Conservation (phyloP, 1,140 invertebrate genomes). For the Neodiprion fabricii region DNA sequence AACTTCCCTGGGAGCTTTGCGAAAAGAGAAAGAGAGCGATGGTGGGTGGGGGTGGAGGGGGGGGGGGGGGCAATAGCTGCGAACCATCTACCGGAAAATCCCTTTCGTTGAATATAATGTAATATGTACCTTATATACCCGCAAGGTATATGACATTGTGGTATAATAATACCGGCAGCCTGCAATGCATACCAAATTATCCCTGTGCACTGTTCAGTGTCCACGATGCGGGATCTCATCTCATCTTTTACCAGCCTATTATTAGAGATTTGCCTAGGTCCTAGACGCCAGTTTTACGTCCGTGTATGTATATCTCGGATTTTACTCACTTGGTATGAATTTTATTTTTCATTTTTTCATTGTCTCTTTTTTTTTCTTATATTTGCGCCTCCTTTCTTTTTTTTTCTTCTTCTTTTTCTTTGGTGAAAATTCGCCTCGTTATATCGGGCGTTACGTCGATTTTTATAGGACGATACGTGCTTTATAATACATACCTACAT, state of each 20-base stretch:
- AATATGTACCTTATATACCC: constrained; percentile 33
- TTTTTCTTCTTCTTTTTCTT: too few species aligned
- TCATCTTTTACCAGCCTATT: constrained; percentile 4
- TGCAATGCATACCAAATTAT: constrained; percentile 42
- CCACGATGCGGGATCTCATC: neutral
- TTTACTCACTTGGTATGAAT: neutral
- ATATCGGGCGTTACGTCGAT: too few species aligned
- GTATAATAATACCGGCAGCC: constrained; percentile 10
- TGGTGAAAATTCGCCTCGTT: too few species aligned
- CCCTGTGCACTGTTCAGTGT: constrained; percentile 30
- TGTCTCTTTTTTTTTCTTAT: too few species aligned
- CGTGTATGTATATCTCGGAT: neutral
- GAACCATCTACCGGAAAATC: constrained; percentile 43
- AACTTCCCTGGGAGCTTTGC: too few species aligned
- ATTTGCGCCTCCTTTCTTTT: too few species aligned
- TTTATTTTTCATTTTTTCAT: too few species aligned
- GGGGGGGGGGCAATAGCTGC: constrained; percentile 35
- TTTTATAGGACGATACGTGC: too few species aligned
- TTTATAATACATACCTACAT: too few species aligned
- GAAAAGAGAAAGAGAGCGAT: neutral
- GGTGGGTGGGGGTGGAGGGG: neutral
- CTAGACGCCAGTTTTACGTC: too few species aligned
- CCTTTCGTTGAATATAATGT: constrained; percentile 44
- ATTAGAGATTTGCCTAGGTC: neutral
- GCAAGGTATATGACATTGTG: constrained; percentile 3